Evolutionary conservation across 35 echinoderm and acorn worm species (phyloP).

Genomic region (Ophioderma brevispina): DNA sequence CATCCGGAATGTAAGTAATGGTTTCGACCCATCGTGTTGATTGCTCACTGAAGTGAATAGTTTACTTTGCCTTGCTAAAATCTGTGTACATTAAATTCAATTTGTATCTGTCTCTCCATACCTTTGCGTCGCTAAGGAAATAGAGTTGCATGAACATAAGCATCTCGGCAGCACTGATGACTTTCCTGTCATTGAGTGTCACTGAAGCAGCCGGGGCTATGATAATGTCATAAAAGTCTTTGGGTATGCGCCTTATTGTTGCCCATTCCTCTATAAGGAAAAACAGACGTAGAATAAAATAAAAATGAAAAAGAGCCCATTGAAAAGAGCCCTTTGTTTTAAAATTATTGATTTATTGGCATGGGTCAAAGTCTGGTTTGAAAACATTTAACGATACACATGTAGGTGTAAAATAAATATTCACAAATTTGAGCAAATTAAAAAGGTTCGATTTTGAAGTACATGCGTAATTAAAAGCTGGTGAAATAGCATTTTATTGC

Average conservation of each 20-base stretch:
- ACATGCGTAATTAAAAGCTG: too few relatives aligned
- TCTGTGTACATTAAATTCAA: background rate
- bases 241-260: background rate
- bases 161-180: slow-evolving; percentile 79
- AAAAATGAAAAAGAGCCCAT: too few relatives aligned
- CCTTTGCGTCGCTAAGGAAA: slow-evolving; percentile 71
- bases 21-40: background rate
- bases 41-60: background rate
- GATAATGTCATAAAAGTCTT: slow-evolving; percentile 59
- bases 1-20: background rate
- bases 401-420: too few relatives aligned
- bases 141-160: slow-evolving; percentile 66
- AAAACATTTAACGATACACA: too few relatives aligned
- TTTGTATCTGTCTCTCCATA: slow-evolving; percentile 4
- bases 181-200: slow-evolving; percentile 46
- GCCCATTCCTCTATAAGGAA: background rate
- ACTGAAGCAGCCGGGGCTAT: slow-evolving; percentile 56
- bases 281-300: too few relatives aligned
- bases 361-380: too few relatives aligned
- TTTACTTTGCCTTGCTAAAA: background rate
- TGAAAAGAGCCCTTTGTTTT: too few relatives aligned
- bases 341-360: too few relatives aligned
- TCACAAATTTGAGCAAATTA: too few relatives aligned
- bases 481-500: too few relatives aligned
- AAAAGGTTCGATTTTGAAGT: too few relatives aligned